Percentiles rank a stretch among this genome's conserved stretches.
Conservation (phyloP, 2,113 vertebrate genomes). For the Sula dactylatra region DNA sequence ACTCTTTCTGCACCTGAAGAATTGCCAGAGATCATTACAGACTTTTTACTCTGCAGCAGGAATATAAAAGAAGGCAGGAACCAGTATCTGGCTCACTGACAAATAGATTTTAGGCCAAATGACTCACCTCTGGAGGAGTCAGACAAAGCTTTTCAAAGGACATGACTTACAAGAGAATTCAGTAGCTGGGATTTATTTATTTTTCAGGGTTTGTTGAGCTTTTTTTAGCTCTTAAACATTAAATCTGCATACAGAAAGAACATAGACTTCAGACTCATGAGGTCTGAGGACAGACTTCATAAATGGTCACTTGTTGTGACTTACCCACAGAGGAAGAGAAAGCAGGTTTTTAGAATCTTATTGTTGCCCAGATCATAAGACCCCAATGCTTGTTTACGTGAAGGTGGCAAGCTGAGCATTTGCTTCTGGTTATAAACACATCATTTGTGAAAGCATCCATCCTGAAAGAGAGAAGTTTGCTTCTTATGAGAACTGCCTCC, state of each 20-base stretch:
- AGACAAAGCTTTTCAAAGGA: slow-evolving; percentile 39
- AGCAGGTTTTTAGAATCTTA: not conserved
- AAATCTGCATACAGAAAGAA: slow-evolving; percentile 30
- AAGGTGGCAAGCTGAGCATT: not conserved
- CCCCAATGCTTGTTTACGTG: not conserved
- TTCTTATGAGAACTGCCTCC: not conserved
- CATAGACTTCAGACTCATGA: not conserved
- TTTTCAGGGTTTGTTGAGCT: not conserved
- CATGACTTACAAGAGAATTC: slow-evolving; percentile 18
- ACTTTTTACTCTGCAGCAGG: not conserved
- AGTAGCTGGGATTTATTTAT: slow-evolving; percentile 33
- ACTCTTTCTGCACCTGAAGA: not conserved
- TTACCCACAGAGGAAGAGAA: not conserved
- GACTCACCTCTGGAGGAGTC: slow-evolving; percentile 50
- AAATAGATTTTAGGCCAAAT: slow-evolving; percentile 37
- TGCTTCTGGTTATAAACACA: not conserved
- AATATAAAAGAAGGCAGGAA: slow-evolving; percentile 5
- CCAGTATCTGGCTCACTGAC: slow-evolving; percentile 13
- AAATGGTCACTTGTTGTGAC: not conserved
- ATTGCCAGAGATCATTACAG: not conserved
- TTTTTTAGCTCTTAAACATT: slow-evolving; percentile 22
- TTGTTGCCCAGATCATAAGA: not conserved
- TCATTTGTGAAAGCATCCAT: not conserved
- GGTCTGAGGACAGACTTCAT: not conserved
- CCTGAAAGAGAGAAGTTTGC: not conserved